Evolutionary conservation across 2,113 vertebrate genomes (phyloP).

Genomic region (Nycticebus coucang): DNA sequence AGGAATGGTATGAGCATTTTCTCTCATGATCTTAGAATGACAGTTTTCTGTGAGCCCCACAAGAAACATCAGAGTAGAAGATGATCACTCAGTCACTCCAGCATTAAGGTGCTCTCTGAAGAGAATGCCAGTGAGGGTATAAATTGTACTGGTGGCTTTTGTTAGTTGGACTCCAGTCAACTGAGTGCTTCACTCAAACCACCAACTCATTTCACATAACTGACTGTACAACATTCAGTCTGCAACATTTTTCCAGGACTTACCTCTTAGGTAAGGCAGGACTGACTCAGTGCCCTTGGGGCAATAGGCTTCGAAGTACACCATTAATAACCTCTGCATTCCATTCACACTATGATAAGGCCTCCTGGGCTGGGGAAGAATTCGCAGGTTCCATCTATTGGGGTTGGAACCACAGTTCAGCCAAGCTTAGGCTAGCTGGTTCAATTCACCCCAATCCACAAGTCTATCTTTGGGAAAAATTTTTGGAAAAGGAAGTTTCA

Average conservation of each 20-base stretch:
- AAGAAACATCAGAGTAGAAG: constrained; percentile 10
- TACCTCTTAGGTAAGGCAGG: constrained; percentile 22
- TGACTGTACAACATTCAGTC: background rate
- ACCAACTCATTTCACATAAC: constrained; percentile 58
- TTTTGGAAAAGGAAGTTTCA: background rate
- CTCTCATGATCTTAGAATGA: constrained; percentile 5
- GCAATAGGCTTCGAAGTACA: constrained; percentile 52
- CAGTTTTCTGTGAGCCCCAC: background rate
- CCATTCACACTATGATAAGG: constrained; percentile 61
- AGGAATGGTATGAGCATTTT: constrained; percentile 1
- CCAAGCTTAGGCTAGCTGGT: constrained; percentile 25
- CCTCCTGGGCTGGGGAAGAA: constrained; percentile 27
- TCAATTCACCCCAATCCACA: background rate
- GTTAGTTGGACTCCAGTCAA: constrained; percentile 27
- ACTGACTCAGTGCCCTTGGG: constrained; percentile 59
- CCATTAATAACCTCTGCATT: constrained; percentile 63
- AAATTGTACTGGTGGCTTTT: constrained; percentile 31
- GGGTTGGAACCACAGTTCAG: background rate
- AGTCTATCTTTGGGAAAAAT: background rate
- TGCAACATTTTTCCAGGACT: constrained; percentile 20
- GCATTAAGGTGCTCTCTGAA: background rate
- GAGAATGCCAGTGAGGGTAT: constrained; percentile 2
- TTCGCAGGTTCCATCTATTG: constrained; percentile 44
- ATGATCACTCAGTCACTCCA: background rate
- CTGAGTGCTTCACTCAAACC: constrained; percentile 58